Conservation (phyloP, 2,888 invertebrate species). For the Andrena minutula region DNA sequence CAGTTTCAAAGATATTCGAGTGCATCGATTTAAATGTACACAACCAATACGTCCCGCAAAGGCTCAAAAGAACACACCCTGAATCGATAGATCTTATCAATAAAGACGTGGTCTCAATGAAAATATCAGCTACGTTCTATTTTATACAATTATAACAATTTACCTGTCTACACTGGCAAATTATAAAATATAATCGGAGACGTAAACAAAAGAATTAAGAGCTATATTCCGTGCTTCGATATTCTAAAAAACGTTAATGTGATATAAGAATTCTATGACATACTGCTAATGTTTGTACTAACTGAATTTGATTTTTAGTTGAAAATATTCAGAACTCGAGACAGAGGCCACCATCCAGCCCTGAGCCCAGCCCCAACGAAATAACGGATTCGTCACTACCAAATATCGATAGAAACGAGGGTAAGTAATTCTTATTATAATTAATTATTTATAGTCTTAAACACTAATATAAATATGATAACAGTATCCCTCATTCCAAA, state of each 20-base stretch:
- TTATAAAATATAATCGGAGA: background rate
- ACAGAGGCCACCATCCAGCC: conserved; percentile 75
- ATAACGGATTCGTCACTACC: conserved; percentile 78
- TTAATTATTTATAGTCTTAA: background rate
- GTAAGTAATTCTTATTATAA: conserved; percentile 61
- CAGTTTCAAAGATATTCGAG: too few relatives aligned
- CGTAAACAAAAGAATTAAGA: background rate
- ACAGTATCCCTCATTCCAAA: too few relatives aligned
- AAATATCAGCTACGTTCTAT: too few relatives aligned
- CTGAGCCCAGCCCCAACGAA: conserved; percentile 76
- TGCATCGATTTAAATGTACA: too few relatives aligned
- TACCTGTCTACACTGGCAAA: too few relatives aligned
- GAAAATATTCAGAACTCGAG: conserved; percentile 76
- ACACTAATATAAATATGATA: background rate
- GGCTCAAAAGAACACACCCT: too few relatives aligned
- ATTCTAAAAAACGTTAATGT: too few relatives aligned
- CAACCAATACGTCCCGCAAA: too few relatives aligned
- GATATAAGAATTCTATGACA: background rate
- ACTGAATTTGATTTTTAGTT: conserved; percentile 65
- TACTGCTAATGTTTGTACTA: background rate
- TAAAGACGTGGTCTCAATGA: too few relatives aligned
- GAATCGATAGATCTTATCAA: too few relatives aligned
- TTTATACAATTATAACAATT: too few relatives aligned
- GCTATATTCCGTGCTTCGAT: background rate
- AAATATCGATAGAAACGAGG: conserved; percentile 75